phyloP scores from a whole-genome alignment of 2,888 invertebrate genomes.

The Ormyrus rosae region DNA sequence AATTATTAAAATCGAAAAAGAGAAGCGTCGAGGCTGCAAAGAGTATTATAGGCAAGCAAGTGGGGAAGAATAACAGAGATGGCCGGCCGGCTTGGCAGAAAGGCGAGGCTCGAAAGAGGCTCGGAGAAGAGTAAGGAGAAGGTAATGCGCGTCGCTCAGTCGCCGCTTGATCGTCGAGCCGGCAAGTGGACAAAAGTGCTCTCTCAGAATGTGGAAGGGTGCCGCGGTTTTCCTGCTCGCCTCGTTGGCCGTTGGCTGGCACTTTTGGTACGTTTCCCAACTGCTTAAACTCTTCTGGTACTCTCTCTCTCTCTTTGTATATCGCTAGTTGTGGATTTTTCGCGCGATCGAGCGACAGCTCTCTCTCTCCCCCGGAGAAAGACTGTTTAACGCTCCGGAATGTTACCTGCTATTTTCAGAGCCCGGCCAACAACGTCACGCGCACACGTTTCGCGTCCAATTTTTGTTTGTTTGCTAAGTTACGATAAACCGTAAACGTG shows the following conservation, averaged over 20 bases:
- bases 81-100: too few relatives aligned
- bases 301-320: neutral
- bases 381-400: neutral
- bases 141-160: neutral
- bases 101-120: neutral
- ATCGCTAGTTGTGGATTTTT: neutral
- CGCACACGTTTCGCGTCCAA: too few relatives aligned
- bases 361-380: too few relatives aligned
- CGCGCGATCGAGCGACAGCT: neutral
- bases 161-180: neutral
- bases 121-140: neutral
- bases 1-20: too few relatives aligned
- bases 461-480: too few relatives aligned
- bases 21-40: too few relatives aligned
- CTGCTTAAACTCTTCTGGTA: neutral
- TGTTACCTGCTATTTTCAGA: too few relatives aligned
- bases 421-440: too few relatives aligned
- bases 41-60: too few relatives aligned
- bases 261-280: slow-evolving; percentile 33
- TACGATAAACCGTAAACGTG: too few relatives aligned
- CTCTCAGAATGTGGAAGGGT: slow-evolving; percentile 60
- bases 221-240: slow-evolving; percentile 53
- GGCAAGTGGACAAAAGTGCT: neutral
- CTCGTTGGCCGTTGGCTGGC: slow-evolving; percentile 49
- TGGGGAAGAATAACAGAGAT: too few relatives aligned